These are phyloP conservation scores for Crotalus viridis DNA, from an alignment of 2,113 vertebrate species.

Conservation along the genomic window DNA sequence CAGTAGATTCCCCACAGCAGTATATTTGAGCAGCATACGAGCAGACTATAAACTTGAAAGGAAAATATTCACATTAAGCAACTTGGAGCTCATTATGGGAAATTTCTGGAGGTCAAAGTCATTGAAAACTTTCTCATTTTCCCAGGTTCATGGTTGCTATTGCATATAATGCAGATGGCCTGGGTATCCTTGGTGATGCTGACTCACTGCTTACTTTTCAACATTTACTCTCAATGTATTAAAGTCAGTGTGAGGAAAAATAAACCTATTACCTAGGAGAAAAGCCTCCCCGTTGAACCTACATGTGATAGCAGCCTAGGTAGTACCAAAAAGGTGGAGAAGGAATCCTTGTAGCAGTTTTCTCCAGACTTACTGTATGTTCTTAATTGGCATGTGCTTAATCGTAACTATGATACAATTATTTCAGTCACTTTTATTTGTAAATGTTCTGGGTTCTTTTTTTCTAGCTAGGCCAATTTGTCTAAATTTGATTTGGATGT, in stretches of 20 bases:
- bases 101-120: neutral
- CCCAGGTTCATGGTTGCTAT: accelerated
- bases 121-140: neutral
- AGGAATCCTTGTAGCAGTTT: neutral
- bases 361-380: neutral
- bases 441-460: neutral
- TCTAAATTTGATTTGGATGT: neutral
- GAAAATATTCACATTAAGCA: neutral
- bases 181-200: neutral
- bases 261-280: neutral
- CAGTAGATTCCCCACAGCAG: neutral
- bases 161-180: neutral
- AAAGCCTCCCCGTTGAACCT: accelerated
- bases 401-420: neutral
- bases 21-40: accelerated
- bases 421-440: neutral
- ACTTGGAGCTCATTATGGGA: neutral
- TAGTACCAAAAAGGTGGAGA: neutral
- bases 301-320: accelerated
- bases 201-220: neutral
- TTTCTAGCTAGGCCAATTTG: neutral
- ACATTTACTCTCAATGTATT: neutral
- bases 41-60: neutral
- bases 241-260: neutral
- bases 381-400: neutral